Evolutionary conservation across 92 coral and sea anemone genomes (phyloP).

Genomic region (Epizoanthus scotinus): DNA sequence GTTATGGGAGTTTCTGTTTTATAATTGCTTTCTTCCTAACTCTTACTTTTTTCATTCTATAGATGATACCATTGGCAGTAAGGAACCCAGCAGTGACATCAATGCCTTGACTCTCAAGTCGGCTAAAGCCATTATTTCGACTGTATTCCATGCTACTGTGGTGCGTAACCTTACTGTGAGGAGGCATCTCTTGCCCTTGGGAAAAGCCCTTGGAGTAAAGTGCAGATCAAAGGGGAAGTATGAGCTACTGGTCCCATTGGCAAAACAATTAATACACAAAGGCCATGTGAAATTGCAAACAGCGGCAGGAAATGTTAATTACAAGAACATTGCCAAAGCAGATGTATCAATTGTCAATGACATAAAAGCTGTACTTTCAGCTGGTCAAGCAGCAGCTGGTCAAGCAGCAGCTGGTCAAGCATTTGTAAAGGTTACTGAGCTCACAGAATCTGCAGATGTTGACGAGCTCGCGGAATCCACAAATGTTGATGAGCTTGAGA

Average conservation of each 20-base stretch:
- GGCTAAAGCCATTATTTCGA: constrained; percentile 51
- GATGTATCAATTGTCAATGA: constrained; percentile 28
- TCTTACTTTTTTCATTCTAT: neutral
- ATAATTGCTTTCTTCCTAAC: too few species aligned
- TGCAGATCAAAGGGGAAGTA: constrained; percentile 57
- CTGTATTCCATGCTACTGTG: constrained; percentile 37
- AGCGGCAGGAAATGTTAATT: constrained; percentile 46
- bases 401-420: too few species aligned
- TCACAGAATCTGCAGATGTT: too few species aligned
- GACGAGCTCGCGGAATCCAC: neutral
- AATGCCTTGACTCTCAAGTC: constrained; percentile 54
- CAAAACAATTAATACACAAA: constrained; percentile 47
- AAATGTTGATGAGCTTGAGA: neutral
- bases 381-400: too few species aligned
- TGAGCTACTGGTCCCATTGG: constrained; percentile 53
- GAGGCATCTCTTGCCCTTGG: constrained; percentile 53
- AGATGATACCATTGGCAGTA: constrained; percentile 30
- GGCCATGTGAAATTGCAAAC: constrained; percentile 53
- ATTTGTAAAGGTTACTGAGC: too few species aligned
- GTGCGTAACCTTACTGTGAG: constrained; percentile 49
- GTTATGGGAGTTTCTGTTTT: too few species aligned
- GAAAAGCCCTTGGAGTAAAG: constrained; percentile 57
- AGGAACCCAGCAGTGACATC: constrained; percentile 58
- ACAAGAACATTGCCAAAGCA: constrained; percentile 53
- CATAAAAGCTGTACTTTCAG: constrained; percentile 22